A percentile compares a stretch with the other conserved stretches of the same genome.
Evolutionary conservation across 2,888 invertebrate species (phyloP).

Genomic region (Harpalus rubripes): DNA sequence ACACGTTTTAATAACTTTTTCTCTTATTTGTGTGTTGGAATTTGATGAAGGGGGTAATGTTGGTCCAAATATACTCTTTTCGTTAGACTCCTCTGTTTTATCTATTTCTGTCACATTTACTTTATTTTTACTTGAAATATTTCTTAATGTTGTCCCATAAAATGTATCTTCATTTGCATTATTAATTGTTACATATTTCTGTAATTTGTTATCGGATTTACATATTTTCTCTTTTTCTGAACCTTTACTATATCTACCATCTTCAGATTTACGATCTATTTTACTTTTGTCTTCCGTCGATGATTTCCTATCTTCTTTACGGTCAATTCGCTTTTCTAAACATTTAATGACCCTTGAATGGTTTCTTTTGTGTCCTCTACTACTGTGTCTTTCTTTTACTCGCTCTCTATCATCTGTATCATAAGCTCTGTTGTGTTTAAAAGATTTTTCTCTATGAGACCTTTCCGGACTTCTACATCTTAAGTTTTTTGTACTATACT

Average conservation of each 20-base stretch:
- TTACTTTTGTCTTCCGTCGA: background rate
- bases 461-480: background rate
- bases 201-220: background rate
- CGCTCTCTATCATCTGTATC: background rate
- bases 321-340: background rate
- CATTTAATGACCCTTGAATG: background rate
- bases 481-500: background rate
- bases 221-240: background rate
- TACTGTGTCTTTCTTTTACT: background rate
- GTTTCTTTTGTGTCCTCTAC: background rate
- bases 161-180: no score
- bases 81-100: no score
- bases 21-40: background rate
- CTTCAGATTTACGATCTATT: conserved; percentile 14
- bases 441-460: background rate
- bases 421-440: background rate
- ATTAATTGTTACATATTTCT: no score
- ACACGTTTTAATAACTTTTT: conserved; percentile 16
- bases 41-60: background rate
- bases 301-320: background rate
- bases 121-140: no score
- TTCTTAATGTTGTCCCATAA: no score
- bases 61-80: background rate
- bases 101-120: no score
- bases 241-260: background rate